Base-by-base conservation (phyloP, 2,888 invertebrate genomes). In the Autographa pulchrina region DNA sequence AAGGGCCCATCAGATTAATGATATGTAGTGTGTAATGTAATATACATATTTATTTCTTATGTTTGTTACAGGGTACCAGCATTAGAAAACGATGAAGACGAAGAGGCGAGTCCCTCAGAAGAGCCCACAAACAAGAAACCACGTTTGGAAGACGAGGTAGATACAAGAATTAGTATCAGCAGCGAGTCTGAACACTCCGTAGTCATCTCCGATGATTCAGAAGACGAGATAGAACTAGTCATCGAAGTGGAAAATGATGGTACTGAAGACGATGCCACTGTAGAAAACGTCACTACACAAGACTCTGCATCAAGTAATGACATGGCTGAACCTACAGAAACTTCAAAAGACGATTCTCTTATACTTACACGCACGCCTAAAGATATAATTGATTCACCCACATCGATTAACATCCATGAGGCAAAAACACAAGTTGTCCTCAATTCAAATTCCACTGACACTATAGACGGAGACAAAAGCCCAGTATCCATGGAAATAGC, bases 141-240 rank as follows among this genome's bases (percentile, higher is more conserved):
- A 6, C 90, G 93, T 7, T 41, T 91, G 25, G 87, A 85, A 35
- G 84, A 85, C 18, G 86, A 85, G n/a, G 72, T 77, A 2, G 25
- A 82, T 13, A 94, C 93, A 13, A 89, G 90, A 80, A 93, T 95
- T 60, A 93, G 93, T 68, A 76, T 95, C 14, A 94, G 93, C 74
- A 94, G 94, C 62, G 92, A 90, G 2, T 93, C 93, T 0, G 81
- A 77, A 0, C 78, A 74, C n/a, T 92, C 93, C 0, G 77, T 93
- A 6, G 90, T 91, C 77, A 88, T 90, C 31, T 87, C 88, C 25
- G 91, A 92, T n/a, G 90, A 88, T 54, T 88, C 90, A 38, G 84
- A 68, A n/a, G 76, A 70, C 2, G 89, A 89, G 18, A 77, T 84
- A 11, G 85, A 88, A 72, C 85, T 81, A 69, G 60, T 81, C 25